Evolutionary conservation across 2,888 invertebrate genomes (phyloP).

Genomic region (Scaptodrosophila latifasciaeformis): DNA sequence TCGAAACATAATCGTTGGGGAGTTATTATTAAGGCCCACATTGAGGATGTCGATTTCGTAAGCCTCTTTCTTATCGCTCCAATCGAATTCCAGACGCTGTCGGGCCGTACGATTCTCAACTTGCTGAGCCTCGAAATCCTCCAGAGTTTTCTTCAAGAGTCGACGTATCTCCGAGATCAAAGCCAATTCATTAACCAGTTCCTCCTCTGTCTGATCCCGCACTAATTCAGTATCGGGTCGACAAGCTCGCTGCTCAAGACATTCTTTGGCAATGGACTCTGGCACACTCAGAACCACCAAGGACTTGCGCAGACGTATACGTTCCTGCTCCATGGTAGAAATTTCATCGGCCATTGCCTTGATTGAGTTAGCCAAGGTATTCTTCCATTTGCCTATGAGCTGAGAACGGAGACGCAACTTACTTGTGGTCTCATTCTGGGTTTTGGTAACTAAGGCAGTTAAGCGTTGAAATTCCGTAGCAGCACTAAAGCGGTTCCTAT

Average conservation of each 20-base stretch:
- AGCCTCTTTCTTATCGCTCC: conserved; percentile 91
- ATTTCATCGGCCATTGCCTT: conserved; percentile 83
- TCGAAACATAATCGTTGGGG: conserved; percentile 83
- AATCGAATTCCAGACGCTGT: conserved; percentile 89
- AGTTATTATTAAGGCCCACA: conserved; percentile 82
- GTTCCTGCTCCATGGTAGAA: conserved; percentile 80
- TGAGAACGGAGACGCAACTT: conserved; percentile 80
- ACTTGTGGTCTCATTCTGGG: conserved; percentile 81
- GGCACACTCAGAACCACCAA: conserved; percentile 81
- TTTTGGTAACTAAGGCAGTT: conserved; percentile 81
- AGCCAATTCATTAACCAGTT: conserved; percentile 84
- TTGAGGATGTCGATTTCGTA: conserved; percentile 85
- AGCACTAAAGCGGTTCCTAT: conserved; percentile 78
- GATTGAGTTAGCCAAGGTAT: conserved; percentile 83
- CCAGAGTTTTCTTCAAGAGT: conserved; percentile 79
- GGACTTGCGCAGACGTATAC: conserved; percentile 82
- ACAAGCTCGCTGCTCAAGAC: conserved; percentile 82
- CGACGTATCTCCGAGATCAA: conserved; percentile 82
- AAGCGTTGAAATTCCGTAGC: conserved; percentile 81
- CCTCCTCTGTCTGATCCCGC: conserved; percentile 85
- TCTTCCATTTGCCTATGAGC: conserved; percentile 85
- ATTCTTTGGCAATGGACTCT: conserved; percentile 85
- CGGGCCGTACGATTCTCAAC: conserved; percentile 86
- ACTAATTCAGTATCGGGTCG: conserved; percentile 84
- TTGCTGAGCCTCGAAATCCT: conserved; percentile 83